These are phyloP conservation scores for Heteromyza rotundicornis DNA, from an alignment of 2,888 invertebrate species.

Conservation along the genomic window DNA sequence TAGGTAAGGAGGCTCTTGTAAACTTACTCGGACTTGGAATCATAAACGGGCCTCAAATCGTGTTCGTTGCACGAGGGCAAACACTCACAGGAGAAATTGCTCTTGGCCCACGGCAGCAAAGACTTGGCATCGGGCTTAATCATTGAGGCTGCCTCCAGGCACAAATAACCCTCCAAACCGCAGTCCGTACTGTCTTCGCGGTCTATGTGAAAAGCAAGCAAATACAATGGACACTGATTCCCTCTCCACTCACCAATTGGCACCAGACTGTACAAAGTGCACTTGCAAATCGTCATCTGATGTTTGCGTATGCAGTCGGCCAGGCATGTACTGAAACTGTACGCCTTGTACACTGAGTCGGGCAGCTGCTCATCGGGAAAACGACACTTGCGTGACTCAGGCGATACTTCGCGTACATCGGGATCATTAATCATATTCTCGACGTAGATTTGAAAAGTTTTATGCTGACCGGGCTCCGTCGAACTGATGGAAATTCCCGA, in stretches of 20 bases:
- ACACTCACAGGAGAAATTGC: constrained; percentile 66
- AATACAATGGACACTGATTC: background rate
- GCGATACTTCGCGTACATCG: constrained; percentile 67
- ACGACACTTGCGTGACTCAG: constrained; percentile 72
- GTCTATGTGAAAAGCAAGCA: constrained; percentile 19
- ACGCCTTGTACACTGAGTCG: constrained; percentile 67
- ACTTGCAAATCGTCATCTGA: constrained; percentile 69
- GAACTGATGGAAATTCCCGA: constrained; percentile 29
- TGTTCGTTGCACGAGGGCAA: constrained; percentile 75
- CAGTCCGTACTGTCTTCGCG: constrained; percentile 59
- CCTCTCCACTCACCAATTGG: constrained; percentile 65
- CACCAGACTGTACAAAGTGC: constrained; percentile 72
- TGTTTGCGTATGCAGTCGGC: constrained; percentile 71
- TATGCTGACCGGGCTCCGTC: constrained; percentile 33
- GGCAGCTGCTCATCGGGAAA: constrained; percentile 70
- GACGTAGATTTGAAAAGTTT: constrained; percentile 59
- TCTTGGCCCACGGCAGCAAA: constrained; percentile 51
- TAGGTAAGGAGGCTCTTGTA: background rate
- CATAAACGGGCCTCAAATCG: constrained; percentile 67
- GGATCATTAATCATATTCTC: constrained; percentile 72
- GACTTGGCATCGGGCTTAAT: constrained; percentile 61
- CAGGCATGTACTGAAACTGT: constrained; percentile 76
- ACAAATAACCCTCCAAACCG: constrained; percentile 69
- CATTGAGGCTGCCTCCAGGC: constrained; percentile 62
- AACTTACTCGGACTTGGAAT: background rate